These are phyloP conservation scores for Nomada ruficornis DNA, from an alignment of 2,888 invertebrate species.

Conservation along the genomic window DNA sequence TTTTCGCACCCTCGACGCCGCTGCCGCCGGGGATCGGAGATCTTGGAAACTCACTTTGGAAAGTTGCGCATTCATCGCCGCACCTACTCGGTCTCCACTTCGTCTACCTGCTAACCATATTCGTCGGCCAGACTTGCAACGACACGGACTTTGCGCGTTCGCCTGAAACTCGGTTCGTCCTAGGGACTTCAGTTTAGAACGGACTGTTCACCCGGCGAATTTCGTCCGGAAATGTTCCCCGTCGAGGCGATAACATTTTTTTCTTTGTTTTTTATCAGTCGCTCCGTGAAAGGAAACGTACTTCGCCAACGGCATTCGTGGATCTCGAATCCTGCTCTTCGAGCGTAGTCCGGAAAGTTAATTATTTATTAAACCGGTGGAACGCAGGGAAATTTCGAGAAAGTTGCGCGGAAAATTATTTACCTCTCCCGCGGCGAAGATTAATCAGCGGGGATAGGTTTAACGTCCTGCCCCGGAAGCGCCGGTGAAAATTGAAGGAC, in stretches of 20 bases:
- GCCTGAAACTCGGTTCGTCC: slow-evolving; percentile 57
- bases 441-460: slow-evolving; percentile 4
- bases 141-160: slow-evolving; percentile 44
- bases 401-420: background rate
- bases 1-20: slow-evolving; percentile 56
- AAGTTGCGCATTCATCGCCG: slow-evolving; percentile 68
- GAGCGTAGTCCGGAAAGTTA: background rate
- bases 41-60: slow-evolving; percentile 68
- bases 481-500: slow-evolving; percentile 23
- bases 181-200: slow-evolving; percentile 28
- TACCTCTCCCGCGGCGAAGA: background rate
- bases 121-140: slow-evolving; percentile 29
- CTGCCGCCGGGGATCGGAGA: slow-evolving; percentile 33
- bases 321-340: background rate
- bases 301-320: background rate
- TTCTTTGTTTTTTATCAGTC: background rate
- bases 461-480: background rate
- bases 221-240: background rate
- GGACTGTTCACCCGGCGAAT: background rate
- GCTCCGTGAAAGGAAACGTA: slow-evolving; percentile 19
- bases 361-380: no score
- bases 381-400: no score
- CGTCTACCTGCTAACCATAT: slow-evolving; percentile 57
- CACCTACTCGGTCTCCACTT: slow-evolving; percentile 15
- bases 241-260: slow-evolving; percentile 24